Evolutionary conservation across 2,888 invertebrate genomes (phyloP).

Genomic region (Thymelicus lineola): DNA sequence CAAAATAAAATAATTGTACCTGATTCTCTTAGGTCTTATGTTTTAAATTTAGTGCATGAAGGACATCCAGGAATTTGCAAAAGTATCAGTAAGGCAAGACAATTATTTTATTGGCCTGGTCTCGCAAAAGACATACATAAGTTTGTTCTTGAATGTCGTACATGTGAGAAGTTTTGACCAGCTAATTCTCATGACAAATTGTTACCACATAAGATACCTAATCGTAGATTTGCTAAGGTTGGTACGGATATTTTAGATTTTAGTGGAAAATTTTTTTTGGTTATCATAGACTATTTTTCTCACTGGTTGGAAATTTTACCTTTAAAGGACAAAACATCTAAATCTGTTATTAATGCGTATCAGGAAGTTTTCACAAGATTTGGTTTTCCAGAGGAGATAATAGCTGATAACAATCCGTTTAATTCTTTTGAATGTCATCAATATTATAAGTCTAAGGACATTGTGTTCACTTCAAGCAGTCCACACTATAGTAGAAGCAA

Average conservation of each 20-base stretch:
- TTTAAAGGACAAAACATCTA: not conserved
- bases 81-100: conserved; percentile 4
- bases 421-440: conserved; percentile 7
- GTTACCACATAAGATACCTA: conserved; percentile 7
- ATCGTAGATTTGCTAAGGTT: conserved; percentile 9
- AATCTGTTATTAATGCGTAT: conserved; percentile 19
- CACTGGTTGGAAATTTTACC: too few relatives aligned
- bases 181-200: not conserved
- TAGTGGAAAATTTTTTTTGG: not conserved
- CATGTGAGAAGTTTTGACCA: too few relatives aligned
- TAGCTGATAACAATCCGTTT: too few relatives aligned
- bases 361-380: conserved; percentile 21
- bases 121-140: too few relatives aligned
- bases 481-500: conserved; percentile 8
- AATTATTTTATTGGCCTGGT: conserved; percentile 11
- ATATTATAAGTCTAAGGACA: conserved; percentile 16
- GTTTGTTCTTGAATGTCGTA: too few relatives aligned
- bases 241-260: conserved; percentile 5
- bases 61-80: conserved; percentile 12
- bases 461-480: conserved; percentile 10
- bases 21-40: conserved; percentile 5
- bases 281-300: too few relatives aligned
- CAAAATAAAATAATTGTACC: conserved; percentile 17
- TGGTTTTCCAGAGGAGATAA: conserved; percentile 1
- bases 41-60: conserved; percentile 13